phyloP scores from a whole-genome alignment of 2,797 vertebrate species.

The Ciconia nigra region DNA sequence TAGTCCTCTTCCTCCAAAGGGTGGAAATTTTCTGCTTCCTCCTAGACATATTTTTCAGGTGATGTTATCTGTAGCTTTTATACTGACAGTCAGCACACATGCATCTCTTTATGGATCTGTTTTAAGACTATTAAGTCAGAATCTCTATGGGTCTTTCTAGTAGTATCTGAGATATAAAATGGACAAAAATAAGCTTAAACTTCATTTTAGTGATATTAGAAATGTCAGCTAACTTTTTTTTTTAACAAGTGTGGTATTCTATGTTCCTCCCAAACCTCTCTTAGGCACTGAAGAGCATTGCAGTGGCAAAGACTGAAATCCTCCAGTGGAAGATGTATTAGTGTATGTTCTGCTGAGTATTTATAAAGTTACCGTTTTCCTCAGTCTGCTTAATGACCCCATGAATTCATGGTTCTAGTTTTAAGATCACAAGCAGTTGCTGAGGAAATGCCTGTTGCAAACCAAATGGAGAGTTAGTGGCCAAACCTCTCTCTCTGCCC shows the following conservation, averaged over 20 bases:
- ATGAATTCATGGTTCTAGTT: neutral
- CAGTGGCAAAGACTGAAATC: neutral
- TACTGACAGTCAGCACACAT: neutral
- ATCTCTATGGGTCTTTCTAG: neutral
- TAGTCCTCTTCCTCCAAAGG: neutral
- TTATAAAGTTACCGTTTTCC: neutral
- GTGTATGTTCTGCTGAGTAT: neutral
- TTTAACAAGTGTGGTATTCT: neutral
- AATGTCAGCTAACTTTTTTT: neutral
- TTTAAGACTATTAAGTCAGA: neutral
- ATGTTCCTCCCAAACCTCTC: neutral
- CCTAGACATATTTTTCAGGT: neutral
- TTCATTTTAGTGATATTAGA: neutral
- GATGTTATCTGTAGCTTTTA: neutral
- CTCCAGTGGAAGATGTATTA: neutral
- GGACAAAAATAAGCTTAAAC: neutral
- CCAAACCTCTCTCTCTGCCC: neutral
- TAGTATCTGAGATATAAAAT: neutral
- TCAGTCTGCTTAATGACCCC: neutral
- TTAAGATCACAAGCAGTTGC: neutral
- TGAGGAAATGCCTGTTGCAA: accelerated
- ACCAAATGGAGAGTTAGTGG: neutral
- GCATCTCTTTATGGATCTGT: neutral
- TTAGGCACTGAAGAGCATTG: neutral
- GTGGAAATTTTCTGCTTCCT: neutral